Evolutionary conservation across 1,140 invertebrate genomes (phyloP).

Genomic region (Ganaspis sp.): DNA sequence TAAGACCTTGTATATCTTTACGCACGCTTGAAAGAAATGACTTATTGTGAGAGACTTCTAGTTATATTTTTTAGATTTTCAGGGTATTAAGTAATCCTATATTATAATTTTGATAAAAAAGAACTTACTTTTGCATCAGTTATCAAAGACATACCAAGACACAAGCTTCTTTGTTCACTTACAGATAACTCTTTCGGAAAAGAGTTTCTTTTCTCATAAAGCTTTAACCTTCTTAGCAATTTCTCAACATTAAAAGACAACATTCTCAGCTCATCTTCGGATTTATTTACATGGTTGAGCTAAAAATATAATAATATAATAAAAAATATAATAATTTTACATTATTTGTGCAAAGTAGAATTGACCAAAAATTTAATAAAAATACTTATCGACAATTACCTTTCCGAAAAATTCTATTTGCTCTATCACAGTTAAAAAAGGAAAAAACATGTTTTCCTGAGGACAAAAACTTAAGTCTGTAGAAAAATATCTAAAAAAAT

Average conservation of each 20-base stretch:
- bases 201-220: conserved; percentile 79
- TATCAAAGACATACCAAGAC: conserved; percentile 82
- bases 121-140: conserved; percentile 71
- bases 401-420: conserved; percentile 92
- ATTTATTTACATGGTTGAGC: conserved; percentile 65
- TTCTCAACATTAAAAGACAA: conserved; percentile 64
- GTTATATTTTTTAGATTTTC: too few relatives aligned
- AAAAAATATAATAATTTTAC: conserved; percentile 37
- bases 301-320: too few relatives aligned
- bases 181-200: conserved; percentile 80
- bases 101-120: background rate
- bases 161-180: conserved; percentile 84
- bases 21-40: too few relatives aligned
- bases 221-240: conserved; percentile 77
- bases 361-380: conserved; percentile 14
- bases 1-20: too few relatives aligned
- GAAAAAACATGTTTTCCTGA: conserved; percentile 96
- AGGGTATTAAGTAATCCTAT: too few relatives aligned
- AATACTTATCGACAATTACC: conserved; percentile 69
- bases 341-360: conserved; percentile 17
- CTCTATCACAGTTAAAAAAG: conserved; percentile 91
- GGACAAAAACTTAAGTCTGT: conserved; percentile 88
- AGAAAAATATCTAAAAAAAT: conserved; percentile 74
- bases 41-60: too few relatives aligned
- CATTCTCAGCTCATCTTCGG: conserved; percentile 49